Percentiles rank a stretch among this genome's conserved stretches.
phyloP scores from a whole-genome alignment of 2,888 invertebrate genomes.

The Oligia latruncula region DNA sequence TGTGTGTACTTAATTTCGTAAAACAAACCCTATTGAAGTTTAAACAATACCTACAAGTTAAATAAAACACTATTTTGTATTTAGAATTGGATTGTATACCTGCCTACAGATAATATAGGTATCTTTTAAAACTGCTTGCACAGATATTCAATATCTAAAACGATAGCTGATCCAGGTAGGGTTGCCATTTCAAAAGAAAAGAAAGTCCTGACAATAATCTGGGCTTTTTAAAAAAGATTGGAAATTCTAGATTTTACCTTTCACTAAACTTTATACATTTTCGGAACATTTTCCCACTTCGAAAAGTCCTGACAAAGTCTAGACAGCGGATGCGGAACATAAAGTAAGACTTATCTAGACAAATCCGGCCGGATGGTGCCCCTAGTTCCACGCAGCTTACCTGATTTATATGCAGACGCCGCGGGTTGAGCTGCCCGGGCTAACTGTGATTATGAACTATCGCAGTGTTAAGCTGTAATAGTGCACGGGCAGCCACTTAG shows the following conservation, averaged over 20 bases:
- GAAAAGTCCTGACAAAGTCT: background rate
- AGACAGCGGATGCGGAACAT: background rate
- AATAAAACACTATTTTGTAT: background rate
- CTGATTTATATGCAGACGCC: constrained; percentile 47
- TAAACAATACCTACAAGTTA: background rate
- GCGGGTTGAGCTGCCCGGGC: constrained; percentile 6
- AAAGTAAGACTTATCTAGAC: background rate
- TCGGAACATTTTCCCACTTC: background rate
- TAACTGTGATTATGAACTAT: constrained; percentile 10
- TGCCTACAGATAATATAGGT: background rate
- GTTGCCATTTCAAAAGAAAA: background rate
- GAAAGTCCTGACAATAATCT: background rate
- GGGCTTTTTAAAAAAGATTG: background rate
- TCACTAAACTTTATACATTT: background rate
- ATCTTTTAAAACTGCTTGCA: background rate
- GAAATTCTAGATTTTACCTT: background rate
- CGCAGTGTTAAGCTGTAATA: constrained; percentile 26
- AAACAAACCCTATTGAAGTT: background rate
- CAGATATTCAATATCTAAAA: constrained; percentile 7
- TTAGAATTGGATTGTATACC: background rate
- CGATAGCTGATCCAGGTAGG: background rate
- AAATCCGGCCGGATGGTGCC: background rate
- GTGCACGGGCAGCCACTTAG: constrained; percentile 19
- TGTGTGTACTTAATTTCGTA: background rate
- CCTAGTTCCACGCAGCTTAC: constrained; percentile 10